Conservation (phyloP, 2,888 invertebrate genomes). For the Orchesellides sinensis region DNA sequence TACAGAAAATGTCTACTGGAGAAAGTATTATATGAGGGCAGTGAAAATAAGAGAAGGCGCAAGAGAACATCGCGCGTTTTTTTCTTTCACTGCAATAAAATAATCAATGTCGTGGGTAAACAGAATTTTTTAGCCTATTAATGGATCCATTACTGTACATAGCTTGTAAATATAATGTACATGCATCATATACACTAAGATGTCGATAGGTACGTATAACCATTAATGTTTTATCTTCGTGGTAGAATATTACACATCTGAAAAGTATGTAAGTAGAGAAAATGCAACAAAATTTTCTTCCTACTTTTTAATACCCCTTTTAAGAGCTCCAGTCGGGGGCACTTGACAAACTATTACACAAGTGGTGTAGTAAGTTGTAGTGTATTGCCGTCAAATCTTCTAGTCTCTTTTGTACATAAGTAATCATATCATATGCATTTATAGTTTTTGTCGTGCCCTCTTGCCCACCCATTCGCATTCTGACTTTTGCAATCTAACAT, state of each 20-base stretch:
- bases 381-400: too few relatives aligned
- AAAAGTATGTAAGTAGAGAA: too few relatives aligned
- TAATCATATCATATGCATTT: too few relatives aligned
- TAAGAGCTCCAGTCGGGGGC: neutral
- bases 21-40: neutral
- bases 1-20: neutral
- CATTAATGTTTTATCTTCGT: too few relatives aligned
- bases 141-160: slow-evolving; percentile 22
- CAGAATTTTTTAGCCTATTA: slow-evolving; percentile 9
- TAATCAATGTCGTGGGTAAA: neutral
- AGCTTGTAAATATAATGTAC: too few relatives aligned
- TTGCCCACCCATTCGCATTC: too few relatives aligned
- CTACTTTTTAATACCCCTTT: neutral
- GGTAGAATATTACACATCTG: too few relatives aligned
- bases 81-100: too few relatives aligned
- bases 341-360: neutral
- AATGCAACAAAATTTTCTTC: neutral
- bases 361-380: neutral
- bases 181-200: too few relatives aligned
- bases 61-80: neutral
- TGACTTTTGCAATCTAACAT: too few relatives aligned
- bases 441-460: too few relatives aligned
- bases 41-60: neutral
- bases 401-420: neutral
- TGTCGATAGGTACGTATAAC: neutral